Evolutionary conservation across 2,113 vertebrate genomes (phyloP).

Genomic region (Rhinogobius similis): DNA sequence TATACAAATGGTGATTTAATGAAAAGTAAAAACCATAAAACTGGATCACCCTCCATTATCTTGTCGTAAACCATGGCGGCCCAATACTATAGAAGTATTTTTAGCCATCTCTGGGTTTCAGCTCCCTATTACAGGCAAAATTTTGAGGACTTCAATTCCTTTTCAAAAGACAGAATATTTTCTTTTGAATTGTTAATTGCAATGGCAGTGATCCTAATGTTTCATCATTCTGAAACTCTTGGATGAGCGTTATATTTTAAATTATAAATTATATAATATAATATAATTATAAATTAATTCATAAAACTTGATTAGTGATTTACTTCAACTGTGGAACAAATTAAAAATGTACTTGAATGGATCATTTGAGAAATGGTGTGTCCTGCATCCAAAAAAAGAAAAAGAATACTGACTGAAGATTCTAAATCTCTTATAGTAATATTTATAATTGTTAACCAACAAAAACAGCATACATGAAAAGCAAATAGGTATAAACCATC

Average conservation of each 20-base stretch:
- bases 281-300: too few species aligned
- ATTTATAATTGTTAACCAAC: background rate
- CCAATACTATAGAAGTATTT: background rate
- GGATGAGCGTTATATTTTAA: too few species aligned
- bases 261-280: too few species aligned
- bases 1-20: background rate
- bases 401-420: background rate
- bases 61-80: background rate
- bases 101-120: background rate
- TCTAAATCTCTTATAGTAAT: background rate
- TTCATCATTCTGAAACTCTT: too few species aligned
- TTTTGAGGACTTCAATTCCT: too few species aligned
- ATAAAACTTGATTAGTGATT: background rate
- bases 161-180: too few species aligned
- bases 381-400: background rate
- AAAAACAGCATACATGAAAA: constrained; percentile 10
- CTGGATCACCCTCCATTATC: background rate
- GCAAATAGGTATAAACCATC: background rate
- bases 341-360: background rate
- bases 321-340: background rate
- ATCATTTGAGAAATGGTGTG: background rate
- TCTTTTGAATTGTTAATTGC: too few species aligned
- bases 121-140: too few species aligned
- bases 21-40: background rate
- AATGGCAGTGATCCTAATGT: too few species aligned